Base-by-base conservation (phyloP, 2,888 invertebrate genomes). In the Noctua pronuba region DNA sequence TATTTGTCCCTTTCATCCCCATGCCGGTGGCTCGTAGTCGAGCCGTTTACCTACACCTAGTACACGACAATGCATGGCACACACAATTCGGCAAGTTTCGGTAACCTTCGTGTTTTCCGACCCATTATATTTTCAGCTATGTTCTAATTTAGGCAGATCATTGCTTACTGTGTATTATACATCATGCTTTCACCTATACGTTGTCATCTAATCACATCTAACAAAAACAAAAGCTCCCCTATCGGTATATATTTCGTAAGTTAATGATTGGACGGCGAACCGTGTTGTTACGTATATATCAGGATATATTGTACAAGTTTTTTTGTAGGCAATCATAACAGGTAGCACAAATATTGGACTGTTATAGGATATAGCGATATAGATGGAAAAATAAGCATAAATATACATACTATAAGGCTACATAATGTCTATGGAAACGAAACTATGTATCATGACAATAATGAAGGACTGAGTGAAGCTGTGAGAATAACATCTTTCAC, bases 181-280 rank as follows among this genome's bases (percentile, higher is more conserved):
- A 93, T 92, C 95, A 95, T 95, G 95, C 95, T 90, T 89, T 93
- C 91, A 91, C 94, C 93, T 93, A 93, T 87, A 92, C 71, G 87
- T 89, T 89, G 86, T 91, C 90, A 91, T 92, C 93, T 94, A 94
- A 93, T 92, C 89, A 91, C 91, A 90, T 89, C 91, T 91, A 92
- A 90, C 89, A 88, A 86, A 81, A 91, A 92, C 92, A 92, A 88
- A 93, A 94, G 93, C 93, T 90, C 88, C 74, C 90, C 91, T 93
- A 92, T 88, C 85, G 77, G 79, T 89, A 83, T 84, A 78, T 83
- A 79, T 82, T 73, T 83, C 75, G 84, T 77, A 73, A 76, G 83
- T 84, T 79, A 80, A 88, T 81, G 73, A 83, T 82, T 84, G 69
- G 75, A 88, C 75, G 83, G 86, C 84, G 79, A 81, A 80, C 78